phyloP scores from a whole-genome alignment of 2,888 invertebrate genomes.

The Melanargia galathea region DNA sequence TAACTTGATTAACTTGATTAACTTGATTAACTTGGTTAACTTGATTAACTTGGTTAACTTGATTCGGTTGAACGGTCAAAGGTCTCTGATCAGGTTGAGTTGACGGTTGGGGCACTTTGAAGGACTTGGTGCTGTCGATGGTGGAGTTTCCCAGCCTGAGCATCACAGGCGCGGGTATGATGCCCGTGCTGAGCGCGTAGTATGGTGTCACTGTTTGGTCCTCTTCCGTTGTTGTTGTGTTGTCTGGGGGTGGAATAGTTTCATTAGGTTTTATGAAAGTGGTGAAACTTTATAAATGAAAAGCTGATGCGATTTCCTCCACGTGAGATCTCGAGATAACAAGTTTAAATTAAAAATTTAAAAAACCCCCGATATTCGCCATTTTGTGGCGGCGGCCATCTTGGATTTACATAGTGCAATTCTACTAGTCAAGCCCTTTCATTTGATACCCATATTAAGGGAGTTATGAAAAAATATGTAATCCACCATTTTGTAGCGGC shows the following conservation, averaged over 20 bases:
- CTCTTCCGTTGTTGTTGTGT: constrained; percentile 58
- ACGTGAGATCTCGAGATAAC: background rate
- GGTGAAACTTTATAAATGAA: no score
- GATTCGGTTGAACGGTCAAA: constrained; percentile 37
- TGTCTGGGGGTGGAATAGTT: constrained; percentile 49
- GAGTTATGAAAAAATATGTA: no score
- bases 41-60: no score
- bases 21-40: no score
- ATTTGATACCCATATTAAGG: no score
- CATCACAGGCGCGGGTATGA: constrained; percentile 71
- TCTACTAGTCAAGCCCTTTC: no score
- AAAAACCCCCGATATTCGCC: no score
- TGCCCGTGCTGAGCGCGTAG: constrained; percentile 70
- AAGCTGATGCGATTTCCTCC: background rate
- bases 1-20: no score
- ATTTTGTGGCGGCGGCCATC: no score
- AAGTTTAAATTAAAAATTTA: no score
- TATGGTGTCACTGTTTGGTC: constrained; percentile 70
- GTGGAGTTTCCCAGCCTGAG: constrained; percentile 77
- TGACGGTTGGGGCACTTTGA: constrained; percentile 73
- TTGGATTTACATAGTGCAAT: no score
- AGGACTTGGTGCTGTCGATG: constrained; percentile 76
- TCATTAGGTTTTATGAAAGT: background rate
- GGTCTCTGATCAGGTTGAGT: constrained; percentile 46
- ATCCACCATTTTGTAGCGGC: no score